Evolutionary conservation across 2,797 vertebrate species (phyloP), one percentile per base, ranked within the genome.

Genomic region (Myotis daubentonii): DNA sequence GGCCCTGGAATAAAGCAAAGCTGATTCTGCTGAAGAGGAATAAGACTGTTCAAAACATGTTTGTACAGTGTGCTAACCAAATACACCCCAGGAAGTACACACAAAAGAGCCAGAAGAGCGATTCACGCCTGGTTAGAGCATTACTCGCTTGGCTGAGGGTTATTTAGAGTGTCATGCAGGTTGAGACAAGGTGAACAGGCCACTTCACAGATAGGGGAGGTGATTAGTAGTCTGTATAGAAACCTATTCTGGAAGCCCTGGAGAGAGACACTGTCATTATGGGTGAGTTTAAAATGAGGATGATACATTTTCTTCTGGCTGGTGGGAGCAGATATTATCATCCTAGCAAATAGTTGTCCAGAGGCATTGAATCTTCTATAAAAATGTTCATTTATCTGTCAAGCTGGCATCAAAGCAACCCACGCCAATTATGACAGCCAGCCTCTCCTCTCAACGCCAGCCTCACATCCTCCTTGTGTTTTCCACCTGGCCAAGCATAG

Each of bases 321-420:
- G 84, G 47, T 5, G 10, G 87, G 75, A 89, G 89, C 36, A 84
- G 80, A 84, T 70, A 93, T 23, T 23, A 89, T 87, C 72, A 72
- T 81, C 30, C 13, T 41, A 91, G 75, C 87, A 92, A 94, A 96
- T 5, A 51, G 81, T 83, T 95, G 96, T 82, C 89, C 38, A 66
- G 49, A 94, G 65, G 44, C 65, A 81, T 2, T 49, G 25, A 44
- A 23, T 47, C 33, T n/a, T 47, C 86, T 25, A 49, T 80, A 33
- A 88, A 70, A 55, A 71, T 47, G 70, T 88, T 38, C 47, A 60
- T 57, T 74, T 87, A 60, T 85, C 87, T 87, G 66, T 94, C 75
- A 82, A 38, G 28, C 25, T 57, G 62, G 33, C 7, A 49, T 62
- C 80, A 74, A 76, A 89, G 60, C 36, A 65, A 33, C 72, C 47